Evolutionary conservation across 2,888 invertebrate genomes (phyloP).

Genomic region (Orthosia gothica): DNA sequence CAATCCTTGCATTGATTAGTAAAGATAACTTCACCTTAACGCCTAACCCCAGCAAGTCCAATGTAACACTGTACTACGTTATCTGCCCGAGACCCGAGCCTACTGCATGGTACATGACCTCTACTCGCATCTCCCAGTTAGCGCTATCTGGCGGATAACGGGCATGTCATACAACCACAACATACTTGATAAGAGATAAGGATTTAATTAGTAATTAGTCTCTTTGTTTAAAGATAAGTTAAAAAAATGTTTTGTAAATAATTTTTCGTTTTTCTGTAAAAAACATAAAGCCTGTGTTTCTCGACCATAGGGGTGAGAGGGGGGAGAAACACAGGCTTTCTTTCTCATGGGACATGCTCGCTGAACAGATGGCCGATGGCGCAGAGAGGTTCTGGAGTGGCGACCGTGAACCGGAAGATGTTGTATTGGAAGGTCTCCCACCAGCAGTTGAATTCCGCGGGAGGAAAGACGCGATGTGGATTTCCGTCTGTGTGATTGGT

Average conservation of each 20-base stretch:
- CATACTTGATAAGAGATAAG: constrained; percentile 34
- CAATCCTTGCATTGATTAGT: background rate
- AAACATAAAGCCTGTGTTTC: no score
- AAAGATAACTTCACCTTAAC: background rate
- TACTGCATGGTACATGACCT: constrained; percentile 50
- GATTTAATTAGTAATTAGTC: constrained; percentile 37
- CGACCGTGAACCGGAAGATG: no score
- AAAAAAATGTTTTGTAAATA: background rate
- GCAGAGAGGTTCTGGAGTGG: no score
- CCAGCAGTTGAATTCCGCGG: no score
- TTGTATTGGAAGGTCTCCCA: no score
- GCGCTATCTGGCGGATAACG: constrained; percentile 25
- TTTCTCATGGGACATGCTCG: no score
- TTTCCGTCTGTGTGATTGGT: no score
- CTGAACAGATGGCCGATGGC: no score
- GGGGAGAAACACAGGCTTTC: no score
- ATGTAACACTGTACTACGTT: background rate
- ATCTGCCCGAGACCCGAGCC: constrained; percentile 7
- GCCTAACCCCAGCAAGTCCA: constrained; percentile 7
- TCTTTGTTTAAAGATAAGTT: constrained; percentile 2
- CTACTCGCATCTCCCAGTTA: constrained; percentile 22
- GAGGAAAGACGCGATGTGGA: no score
- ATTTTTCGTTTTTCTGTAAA: background rate
- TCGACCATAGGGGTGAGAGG: no score
- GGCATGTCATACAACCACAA: constrained; percentile 24